Conservation (phyloP, 2,797 vertebrate genomes). For the Dendrocincla fuliginosa region DNA sequence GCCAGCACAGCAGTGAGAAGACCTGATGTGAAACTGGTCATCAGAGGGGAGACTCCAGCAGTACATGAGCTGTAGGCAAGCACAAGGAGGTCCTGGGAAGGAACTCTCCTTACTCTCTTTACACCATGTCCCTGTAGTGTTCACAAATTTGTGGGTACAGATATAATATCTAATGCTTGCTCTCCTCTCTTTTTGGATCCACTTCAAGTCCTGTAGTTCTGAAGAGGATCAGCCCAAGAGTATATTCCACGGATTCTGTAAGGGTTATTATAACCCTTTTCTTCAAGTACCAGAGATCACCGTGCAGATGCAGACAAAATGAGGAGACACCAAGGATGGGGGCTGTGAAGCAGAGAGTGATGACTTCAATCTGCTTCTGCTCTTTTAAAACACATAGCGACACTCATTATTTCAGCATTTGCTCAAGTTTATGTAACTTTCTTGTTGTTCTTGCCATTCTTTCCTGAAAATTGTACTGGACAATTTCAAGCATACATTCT, state of each 20-base stretch:
- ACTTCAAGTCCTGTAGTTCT: neutral
- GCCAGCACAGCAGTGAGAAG: neutral
- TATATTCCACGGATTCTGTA: neutral
- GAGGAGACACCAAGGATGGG: neutral
- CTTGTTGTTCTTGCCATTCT: neutral
- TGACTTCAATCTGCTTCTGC: neutral
- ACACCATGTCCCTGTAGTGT: neutral
- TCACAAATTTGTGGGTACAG: neutral
- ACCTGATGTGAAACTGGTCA: neutral
- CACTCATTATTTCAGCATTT: conserved; percentile 10
- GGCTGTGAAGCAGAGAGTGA: neutral
- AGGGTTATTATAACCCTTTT: neutral
- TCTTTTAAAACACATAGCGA: neutral
- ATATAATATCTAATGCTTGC: accelerated
- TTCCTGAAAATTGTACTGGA: conserved; percentile 3
- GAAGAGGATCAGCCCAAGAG: neutral
- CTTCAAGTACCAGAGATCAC: neutral
- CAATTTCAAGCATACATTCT: conserved; percentile 21
- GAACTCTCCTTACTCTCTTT: neutral
- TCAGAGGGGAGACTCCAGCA: neutral
- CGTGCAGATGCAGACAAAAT: neutral
- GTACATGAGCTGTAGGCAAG: neutral
- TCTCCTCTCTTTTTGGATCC: neutral
- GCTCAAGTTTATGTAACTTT: conserved; percentile 4
- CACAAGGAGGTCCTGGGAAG: neutral